Base-by-base conservation (phyloP, 2,113 vertebrate genomes). In the Nesoenas mayeri region DNA sequence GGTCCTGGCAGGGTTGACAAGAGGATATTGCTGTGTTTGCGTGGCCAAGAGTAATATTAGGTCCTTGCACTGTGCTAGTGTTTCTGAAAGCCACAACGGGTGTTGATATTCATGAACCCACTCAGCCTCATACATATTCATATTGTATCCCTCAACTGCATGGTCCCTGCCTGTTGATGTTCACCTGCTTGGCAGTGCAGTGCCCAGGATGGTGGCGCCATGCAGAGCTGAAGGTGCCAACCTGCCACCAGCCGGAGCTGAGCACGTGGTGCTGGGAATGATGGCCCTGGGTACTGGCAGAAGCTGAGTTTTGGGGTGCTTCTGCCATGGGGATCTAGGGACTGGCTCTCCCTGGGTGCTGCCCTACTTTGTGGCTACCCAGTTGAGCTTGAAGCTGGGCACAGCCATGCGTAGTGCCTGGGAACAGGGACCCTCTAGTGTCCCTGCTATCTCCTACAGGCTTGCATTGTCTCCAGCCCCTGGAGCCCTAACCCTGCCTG, bases 21-120 rank as follows among this genome's bases (percentile, higher is more conserved):
- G 58, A 80, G 44, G 48, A 42, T 82, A 42, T 73, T 0, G 0
- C 60, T 95, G 74, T 3, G 5, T 85, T 95, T 40, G 31, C 73
- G 5, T 50, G 65, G 93, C 88, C 96, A 96, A 96, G 89, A 89
- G 90, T 93, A 96, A 93, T 94, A 97, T 96, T 97, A 97, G 93
- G 83, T 90, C 95, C 96, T 93, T 91, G 91, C 60, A 38, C 93
- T 11, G 34, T 34, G 29, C 75, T 93, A 95, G 84, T 91, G 73
- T 96, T 97, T 95, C 97, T 96, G 95, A 97, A 98, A 97, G 89
- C 96, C 90, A 87, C 96, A 96, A 90, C 31, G 36, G 53, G 50
- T 12, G 66, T 98, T 96, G 97, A 98, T 97, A 98, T 97, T 97
- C 93, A 97, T 97, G 84, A 96, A 32, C 89, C 91, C 85, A 13